Evolutionary conservation across 2,113 vertebrate genomes (phyloP), one percentile per base, ranked within the genome.

Genomic region (Lichenostomus cassidix): DNA sequence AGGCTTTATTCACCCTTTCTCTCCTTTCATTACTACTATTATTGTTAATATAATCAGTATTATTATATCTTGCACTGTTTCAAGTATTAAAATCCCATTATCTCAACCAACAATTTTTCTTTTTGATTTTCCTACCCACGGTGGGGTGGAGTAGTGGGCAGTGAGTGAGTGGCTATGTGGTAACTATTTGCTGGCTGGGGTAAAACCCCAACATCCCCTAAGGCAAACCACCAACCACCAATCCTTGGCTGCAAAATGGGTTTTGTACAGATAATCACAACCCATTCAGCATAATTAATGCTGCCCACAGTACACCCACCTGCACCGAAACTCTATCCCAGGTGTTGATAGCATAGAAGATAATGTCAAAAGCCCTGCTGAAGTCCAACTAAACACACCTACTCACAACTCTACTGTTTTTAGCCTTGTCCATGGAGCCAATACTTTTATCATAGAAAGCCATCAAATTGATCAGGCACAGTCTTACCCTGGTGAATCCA

Each of bases 121-220:
- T 47, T 71, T 35, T 10, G 2, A 56, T 63, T 31, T 79, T 55
- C 16, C 5, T 70, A 16, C n/a, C 20, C 24, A 71, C 9, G 35
- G 56, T 0, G 7, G 16, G 8, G 1, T 41, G 15, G 41, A 11
- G 20, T 35, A 7, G 5, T 80, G 25, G 20, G 56, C 41, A 78
- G 19, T 41, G 49, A 69, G 23, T 33, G 55, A 87, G 41, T 8
- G 24, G 24, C 22, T 41, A 29, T 4, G 5, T 21, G 16, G 28
- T 21, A 39, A 0, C 1, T 17, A 21, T 62, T 70, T 55, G 15
- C 13, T 29, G 37, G 5, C 11, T 50, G 4, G 12, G 22, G 15
- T 63, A 25, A 47, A 78, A 55, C 16, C 19, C 21, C 49, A 63
- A 31, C 13, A 71, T 25, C 10, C 13, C 21, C 68, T 12, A 22